These are phyloP conservation scores for Synodontis membranacea DNA, from an alignment of 2,113 vertebrate genomes.

Conservation along the genomic window DNA sequence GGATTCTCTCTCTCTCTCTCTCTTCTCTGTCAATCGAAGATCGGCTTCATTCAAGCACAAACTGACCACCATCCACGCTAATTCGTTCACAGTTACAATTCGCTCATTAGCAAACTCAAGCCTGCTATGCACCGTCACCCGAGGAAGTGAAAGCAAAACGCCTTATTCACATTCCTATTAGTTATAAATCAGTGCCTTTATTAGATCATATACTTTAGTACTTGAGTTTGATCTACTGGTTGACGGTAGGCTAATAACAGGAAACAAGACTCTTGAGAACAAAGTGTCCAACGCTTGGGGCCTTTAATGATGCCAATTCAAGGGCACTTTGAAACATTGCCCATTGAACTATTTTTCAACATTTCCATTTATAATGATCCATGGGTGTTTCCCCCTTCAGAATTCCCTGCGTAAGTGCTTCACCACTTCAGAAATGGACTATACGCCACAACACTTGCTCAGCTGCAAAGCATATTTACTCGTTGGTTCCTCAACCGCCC, in stretches of 20 bases:
- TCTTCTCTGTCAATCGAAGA: neutral
- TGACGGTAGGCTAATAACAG: neutral
- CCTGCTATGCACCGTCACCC: neutral
- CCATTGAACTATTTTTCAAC: conserved; percentile 4
- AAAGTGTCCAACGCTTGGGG: neutral
- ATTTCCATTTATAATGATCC: neutral
- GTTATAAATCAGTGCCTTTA: neutral
- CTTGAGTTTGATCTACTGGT: neutral
- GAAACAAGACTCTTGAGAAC: neutral
- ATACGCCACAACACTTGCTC: neutral
- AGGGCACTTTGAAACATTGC: neutral
- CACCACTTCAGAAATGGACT: conserved; percentile 13
- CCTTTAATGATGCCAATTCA: neutral
- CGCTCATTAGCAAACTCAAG: neutral
- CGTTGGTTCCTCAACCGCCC: neutral
- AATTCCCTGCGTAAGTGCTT: neutral
- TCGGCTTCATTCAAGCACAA: neutral
- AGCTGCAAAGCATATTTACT: neutral
- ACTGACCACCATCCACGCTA: neutral
- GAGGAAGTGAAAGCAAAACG: neutral
- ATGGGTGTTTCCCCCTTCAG: conserved; percentile 5
- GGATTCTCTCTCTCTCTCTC: neutral
- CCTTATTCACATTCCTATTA: neutral
- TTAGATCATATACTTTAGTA: neutral
- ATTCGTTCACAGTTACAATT: neutral